Percentiles rank a stretch among this genome's conserved stretches.
phyloP scores from a whole-genome alignment of 2,888 invertebrate genomes.

The Autographa gamma region DNA sequence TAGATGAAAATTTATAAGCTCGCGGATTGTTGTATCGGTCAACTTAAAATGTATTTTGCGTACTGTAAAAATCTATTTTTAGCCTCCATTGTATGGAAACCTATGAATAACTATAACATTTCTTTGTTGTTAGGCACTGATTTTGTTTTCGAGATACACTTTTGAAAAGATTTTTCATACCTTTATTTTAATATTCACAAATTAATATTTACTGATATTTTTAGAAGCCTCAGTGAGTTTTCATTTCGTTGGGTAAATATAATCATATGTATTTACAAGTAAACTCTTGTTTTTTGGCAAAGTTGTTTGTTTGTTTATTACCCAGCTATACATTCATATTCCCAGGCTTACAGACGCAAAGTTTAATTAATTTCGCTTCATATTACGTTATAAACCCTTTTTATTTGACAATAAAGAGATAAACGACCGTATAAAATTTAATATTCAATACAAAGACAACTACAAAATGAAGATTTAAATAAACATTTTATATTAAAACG shows the following conservation, averaged over 20 bases:
- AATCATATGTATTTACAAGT: slow-evolving; percentile 4
- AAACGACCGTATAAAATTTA: slow-evolving; percentile 25
- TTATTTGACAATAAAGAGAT: slow-evolving; percentile 30
- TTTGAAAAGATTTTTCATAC: no score
- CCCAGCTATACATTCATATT: slow-evolving; percentile 6
- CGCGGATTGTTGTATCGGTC: no score
- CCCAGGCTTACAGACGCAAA: slow-evolving; percentile 29
- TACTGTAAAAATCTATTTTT: no score
- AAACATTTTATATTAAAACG: no score
- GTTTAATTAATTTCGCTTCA: slow-evolving; percentile 40
- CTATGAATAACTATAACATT: no score
- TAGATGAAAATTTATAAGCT: no score
- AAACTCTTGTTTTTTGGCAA: slow-evolving; percentile 26
- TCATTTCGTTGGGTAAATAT: neutral
- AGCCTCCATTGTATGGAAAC: no score
- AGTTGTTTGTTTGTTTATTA: slow-evolving; percentile 30
- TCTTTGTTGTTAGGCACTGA: no score
- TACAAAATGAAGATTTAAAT: slow-evolving; percentile 11
- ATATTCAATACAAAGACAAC: slow-evolving; percentile 26
- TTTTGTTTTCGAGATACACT: no score
- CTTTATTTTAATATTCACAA: neutral
- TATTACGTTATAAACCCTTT: slow-evolving; percentile 26
- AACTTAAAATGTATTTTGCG: no score
- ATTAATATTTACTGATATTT: neutral
- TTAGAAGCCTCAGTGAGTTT: neutral